phyloP scores from a whole-genome alignment of 53 echinoderm and acorn worm species.

The Astropecten irregularis region DNA sequence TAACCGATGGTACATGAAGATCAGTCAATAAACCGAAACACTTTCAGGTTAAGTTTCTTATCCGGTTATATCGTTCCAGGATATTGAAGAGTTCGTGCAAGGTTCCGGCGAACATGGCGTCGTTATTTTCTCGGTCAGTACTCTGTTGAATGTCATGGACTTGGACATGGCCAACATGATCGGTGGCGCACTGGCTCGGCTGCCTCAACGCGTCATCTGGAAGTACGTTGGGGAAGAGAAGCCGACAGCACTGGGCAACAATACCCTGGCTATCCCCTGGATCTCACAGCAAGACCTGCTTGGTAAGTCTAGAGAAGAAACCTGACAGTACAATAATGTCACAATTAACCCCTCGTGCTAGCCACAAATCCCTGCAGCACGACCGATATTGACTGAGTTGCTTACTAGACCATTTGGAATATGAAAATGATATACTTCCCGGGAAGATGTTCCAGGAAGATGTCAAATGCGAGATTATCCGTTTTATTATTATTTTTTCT shows the following conservation, averaged over 20 bases:
- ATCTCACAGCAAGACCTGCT: conserved; percentile 24
- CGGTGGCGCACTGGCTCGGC: conserved; percentile 32
- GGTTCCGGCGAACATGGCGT: conserved; percentile 39
- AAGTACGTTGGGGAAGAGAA: conserved; percentile 29
- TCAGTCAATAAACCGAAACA: not conserved
- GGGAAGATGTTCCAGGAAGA: not conserved
- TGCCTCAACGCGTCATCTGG: conserved; percentile 40
- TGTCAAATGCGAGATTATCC: not conserved
- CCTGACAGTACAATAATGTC: not conserved
- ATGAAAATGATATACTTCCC: too few relatives aligned
- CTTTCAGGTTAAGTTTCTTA: not conserved
- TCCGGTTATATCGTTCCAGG: not conserved
- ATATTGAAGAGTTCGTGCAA: conserved; percentile 26
- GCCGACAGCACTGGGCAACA: conserved; percentile 15
- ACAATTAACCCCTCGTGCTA: not conserved
- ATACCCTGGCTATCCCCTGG: conserved; percentile 15
- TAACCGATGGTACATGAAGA: too few relatives aligned
- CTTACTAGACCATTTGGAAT: not conserved
- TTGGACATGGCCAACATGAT: conserved; percentile 56
- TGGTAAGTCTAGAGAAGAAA: not conserved
- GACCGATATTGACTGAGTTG: too few relatives aligned
- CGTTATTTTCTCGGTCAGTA: conserved; percentile 28
- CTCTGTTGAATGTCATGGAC: conserved; percentile 25
- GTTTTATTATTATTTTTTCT: not conserved
- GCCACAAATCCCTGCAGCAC: not conserved